A percentile compares a stretch with the other conserved stretches of the same genome.
These are phyloP conservation scores for Melanocharis versteri DNA, from an alignment of 2,113 vertebrate genomes.

Conservation along the genomic window DNA sequence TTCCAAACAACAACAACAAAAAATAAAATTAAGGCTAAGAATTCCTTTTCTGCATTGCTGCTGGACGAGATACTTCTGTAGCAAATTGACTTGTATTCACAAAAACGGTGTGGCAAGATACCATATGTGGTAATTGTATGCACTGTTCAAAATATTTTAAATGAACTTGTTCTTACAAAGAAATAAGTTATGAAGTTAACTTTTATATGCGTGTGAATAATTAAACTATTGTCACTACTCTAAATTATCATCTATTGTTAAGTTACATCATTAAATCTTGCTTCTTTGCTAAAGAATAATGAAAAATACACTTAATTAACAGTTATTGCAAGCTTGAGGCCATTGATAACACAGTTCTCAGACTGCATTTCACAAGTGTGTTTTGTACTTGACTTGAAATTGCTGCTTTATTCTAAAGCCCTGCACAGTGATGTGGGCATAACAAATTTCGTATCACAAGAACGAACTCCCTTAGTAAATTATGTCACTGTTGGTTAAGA, in stretches of 20 bases:
- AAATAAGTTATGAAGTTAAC: constrained; percentile 81
- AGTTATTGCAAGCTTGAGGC: constrained; percentile 77
- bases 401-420: constrained; percentile 55
- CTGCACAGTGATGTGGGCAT: constrained; percentile 17
- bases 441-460: constrained; percentile 30
- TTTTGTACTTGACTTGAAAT: constrained; percentile 67
- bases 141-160: constrained; percentile 79
- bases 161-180: constrained; percentile 74
- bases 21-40: background rate
- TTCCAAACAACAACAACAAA: background rate
- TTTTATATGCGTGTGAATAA: constrained; percentile 80
- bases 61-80: constrained; percentile 19
- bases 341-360: constrained; percentile 75
- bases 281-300: constrained; percentile 81
- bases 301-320: constrained; percentile 83
- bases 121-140: constrained; percentile 62
- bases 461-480: constrained; percentile 46
- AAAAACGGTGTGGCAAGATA: constrained; percentile 59
- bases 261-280: constrained; percentile 80
- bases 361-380: constrained; percentile 75
- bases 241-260: constrained; percentile 84
- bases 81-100: constrained; percentile 66
- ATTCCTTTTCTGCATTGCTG: background rate
- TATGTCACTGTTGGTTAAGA: constrained; percentile 70
- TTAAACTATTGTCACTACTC: constrained; percentile 83